Percentiles rank a stretch among this genome's conserved stretches.
These are phyloP conservation scores for Drosophila nr. medialis DNA, from an alignment of 2,888 invertebrate genomes.

Conservation along the genomic window DNA sequence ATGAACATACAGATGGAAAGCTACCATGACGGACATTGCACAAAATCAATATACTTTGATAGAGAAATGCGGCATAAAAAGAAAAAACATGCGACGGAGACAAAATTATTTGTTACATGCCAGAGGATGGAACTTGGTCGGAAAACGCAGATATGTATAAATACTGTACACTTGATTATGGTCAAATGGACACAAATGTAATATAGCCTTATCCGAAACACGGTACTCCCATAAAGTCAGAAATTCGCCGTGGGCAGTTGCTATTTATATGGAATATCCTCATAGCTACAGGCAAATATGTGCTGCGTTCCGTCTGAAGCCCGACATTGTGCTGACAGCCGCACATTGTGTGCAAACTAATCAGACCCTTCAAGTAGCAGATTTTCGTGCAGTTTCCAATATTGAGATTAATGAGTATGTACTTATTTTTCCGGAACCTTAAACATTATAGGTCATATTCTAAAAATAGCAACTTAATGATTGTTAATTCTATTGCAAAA, in stretches of 20 bases:
- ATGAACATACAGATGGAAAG: background rate
- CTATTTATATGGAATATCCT: background rate
- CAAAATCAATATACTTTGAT: background rate
- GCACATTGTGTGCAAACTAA: conserved; percentile 39
- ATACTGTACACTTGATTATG: conserved; percentile 5
- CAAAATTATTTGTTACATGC: background rate
- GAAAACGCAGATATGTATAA: background rate
- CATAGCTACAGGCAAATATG: background rate
- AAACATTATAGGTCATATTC: background rate
- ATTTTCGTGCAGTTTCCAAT: conserved; percentile 1
- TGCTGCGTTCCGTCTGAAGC: conserved; percentile 21
- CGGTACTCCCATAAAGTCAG: accelerated
- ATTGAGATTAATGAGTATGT: background rate
- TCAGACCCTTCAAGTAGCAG: accelerated
- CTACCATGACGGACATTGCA: too few species aligned
- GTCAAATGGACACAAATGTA: accelerated
- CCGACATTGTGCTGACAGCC: conserved; percentile 36
- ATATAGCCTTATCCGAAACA: accelerated
- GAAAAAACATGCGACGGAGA: accelerated
- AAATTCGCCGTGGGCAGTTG: conserved; percentile 1
- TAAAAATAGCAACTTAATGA: background rate
- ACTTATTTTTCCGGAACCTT: background rate
- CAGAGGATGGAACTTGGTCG: conserved; percentile 24
- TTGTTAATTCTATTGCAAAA: background rate
- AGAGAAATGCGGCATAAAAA: accelerated